phyloP scores from a whole-genome alignment of 2,888 invertebrate genomes.

The Drosophila imparisetae region DNA sequence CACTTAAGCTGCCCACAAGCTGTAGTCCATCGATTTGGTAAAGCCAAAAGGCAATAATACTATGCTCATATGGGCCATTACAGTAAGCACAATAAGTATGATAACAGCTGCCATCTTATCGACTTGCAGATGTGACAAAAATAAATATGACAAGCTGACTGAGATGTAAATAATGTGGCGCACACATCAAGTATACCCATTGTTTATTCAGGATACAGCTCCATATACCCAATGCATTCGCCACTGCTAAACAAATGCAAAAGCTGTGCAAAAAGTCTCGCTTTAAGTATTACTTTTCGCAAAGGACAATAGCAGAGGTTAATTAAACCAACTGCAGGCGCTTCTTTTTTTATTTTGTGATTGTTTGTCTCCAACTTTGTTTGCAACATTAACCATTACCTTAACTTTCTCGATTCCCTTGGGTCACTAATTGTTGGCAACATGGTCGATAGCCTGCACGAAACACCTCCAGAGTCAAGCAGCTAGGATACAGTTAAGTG shows the following conservation, averaged over 20 bases:
- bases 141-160: conserved; percentile 1
- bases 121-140: neutral
- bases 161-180: neutral
- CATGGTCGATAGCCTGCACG: conserved; percentile 59
- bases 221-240: conserved; percentile 31
- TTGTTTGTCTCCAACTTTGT: conserved; percentile 24
- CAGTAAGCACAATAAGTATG: neutral
- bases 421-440: conserved; percentile 68
- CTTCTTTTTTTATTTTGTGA: neutral
- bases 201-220: conserved; percentile 15
- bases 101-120: neutral
- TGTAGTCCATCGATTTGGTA: conserved; percentile 19
- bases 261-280: conserved; percentile 9
- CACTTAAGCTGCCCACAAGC: conserved; percentile 5
- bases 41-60: neutral
- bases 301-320: conserved; percentile 43
- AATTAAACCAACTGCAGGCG: conserved; percentile 53
- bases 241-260: conserved; percentile 29
- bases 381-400: conserved; percentile 38
- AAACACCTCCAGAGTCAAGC: conserved; percentile 51
- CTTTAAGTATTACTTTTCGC: conserved; percentile 67
- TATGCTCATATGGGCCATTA: neutral
- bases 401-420: conserved; percentile 29
- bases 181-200: neutral
- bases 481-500: conserved; percentile 27